Percentiles rank a stretch among this genome's conserved stretches.
phyloP scores from a whole-genome alignment of 2,113 vertebrate species.

The Pelodiscus sinensis region DNA sequence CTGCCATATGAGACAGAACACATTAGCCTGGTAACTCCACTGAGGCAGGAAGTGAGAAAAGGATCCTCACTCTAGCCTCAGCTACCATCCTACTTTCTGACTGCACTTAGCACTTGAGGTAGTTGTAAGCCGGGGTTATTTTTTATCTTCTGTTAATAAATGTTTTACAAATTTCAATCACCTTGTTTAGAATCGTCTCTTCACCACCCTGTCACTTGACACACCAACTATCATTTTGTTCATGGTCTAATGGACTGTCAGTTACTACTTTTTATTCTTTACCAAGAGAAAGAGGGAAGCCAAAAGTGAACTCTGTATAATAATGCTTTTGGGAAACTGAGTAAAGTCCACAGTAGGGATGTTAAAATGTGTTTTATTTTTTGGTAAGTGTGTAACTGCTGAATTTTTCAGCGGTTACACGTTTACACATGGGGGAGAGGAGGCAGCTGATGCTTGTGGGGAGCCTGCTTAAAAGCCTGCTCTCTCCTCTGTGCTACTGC shows the following conservation, averaged over 20 bases:
- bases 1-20: neutral
- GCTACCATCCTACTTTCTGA: neutral
- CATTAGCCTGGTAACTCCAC: neutral
- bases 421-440: no score
- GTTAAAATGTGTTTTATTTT: no score
- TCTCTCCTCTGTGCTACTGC: no score
- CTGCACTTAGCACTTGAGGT: neutral
- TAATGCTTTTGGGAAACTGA: neutral
- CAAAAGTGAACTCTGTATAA: neutral
- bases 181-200: neutral
- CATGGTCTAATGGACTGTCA: neutral
- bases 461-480: no score
- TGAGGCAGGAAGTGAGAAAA: neutral
- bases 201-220: neutral
- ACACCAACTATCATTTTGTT: accelerated
- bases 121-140: neutral
- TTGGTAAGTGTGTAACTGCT: no score
- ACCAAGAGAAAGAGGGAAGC: neutral
- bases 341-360: neutral
- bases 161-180: neutral
- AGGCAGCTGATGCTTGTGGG: no score
- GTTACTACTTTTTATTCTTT: neutral
- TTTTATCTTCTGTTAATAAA: neutral
- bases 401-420: no score
- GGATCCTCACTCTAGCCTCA: neutral